Conservation (phyloP, 1,140 invertebrate species). For the Brachionus asplanchnoidis region DNA sequence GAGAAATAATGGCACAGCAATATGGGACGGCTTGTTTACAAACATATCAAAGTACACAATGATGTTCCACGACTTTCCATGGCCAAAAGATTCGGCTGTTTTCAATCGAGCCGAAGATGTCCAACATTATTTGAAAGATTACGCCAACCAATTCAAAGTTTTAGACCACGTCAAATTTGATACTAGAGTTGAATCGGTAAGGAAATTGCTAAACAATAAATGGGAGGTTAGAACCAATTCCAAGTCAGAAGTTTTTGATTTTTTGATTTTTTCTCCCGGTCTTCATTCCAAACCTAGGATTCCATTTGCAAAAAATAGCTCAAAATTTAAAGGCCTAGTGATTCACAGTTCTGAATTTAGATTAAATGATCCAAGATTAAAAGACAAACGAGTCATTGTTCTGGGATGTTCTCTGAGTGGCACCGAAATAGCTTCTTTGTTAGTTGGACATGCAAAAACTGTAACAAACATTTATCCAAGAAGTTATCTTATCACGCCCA, state of each 20-base stretch:
- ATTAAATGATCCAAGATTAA: neutral
- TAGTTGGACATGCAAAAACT: neutral
- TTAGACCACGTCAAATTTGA: neutral
- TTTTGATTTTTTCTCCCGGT: neutral
- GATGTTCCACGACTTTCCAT: constrained; percentile 75
- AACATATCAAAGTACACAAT: constrained; percentile 84
- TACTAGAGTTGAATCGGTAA: neutral
- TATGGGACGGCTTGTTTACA: constrained; percentile 59
- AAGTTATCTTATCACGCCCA: neutral
- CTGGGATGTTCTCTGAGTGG: constrained; percentile 16
- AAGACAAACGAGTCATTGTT: neutral
- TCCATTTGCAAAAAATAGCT: neutral
- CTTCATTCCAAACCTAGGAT: neutral
- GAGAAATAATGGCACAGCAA: neutral
- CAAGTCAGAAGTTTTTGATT: neutral
- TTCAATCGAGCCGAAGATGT: constrained; percentile 76
- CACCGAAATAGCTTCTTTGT: neutral
- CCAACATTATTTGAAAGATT: constrained; percentile 71
- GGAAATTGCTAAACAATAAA: neutral
- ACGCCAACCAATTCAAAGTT: constrained; percentile 58
- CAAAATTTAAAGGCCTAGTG: neutral
- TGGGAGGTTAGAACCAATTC: neutral
- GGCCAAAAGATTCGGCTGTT: constrained; percentile 64
- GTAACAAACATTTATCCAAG: constrained; percentile 14
- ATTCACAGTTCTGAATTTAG: constrained; percentile 30